phyloP scores from a whole-genome alignment of 2,113 vertebrate species.

The Ceyx cyanopectus region DNA sequence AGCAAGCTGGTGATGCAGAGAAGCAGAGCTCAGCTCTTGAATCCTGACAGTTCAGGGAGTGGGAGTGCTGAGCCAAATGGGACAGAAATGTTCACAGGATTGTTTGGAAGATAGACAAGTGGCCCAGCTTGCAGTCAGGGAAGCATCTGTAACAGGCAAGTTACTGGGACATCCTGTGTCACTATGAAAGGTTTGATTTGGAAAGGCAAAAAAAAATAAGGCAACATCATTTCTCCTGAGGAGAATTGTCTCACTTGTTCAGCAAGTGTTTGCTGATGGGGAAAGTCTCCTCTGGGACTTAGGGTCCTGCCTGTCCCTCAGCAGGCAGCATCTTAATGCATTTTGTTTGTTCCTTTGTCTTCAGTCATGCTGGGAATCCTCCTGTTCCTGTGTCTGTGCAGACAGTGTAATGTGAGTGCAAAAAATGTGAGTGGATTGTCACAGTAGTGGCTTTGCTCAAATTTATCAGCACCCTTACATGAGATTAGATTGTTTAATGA shows the following conservation, averaged over 20 bases:
- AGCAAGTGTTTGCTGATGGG: neutral
- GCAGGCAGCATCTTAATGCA: neutral
- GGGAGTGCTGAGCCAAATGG: neutral
- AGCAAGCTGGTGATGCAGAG: neutral
- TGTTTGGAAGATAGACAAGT: neutral
- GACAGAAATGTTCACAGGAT: neutral
- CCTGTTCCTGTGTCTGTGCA: neutral
- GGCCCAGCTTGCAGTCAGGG: neutral
- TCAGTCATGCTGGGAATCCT: neutral
- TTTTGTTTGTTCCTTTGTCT: neutral
- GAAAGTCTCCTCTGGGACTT: neutral
- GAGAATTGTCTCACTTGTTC: neutral
- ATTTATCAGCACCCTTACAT: neutral
- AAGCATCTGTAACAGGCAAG: neutral
- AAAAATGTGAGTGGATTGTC: neutral
- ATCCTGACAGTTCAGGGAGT: neutral
- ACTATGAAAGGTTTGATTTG: neutral
- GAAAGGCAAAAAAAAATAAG: neutral
- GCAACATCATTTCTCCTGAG: neutral
- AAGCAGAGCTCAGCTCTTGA: neutral
- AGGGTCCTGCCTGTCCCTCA: neutral
- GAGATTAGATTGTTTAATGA: neutral
- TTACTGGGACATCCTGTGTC: neutral
- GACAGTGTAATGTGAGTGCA: fast-evolving
- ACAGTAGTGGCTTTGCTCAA: neutral